phyloP scores from a whole-genome alignment of 2,113 vertebrate genomes.

The Apteryx mantelli region DNA sequence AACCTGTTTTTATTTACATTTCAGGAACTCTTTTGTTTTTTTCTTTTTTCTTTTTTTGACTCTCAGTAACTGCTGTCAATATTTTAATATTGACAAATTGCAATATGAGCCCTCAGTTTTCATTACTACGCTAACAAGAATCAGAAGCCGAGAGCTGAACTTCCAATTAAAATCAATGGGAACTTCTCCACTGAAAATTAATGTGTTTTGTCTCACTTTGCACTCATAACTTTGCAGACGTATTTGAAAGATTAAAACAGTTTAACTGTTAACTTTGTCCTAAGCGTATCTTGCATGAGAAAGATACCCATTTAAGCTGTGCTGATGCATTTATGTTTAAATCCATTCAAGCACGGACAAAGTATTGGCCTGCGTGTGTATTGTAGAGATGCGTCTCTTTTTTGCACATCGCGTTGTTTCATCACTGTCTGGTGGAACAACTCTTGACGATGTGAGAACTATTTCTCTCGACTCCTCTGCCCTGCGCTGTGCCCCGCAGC shows the following conservation, averaged over 20 bases:
- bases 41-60: neutral
- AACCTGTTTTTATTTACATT: neutral
- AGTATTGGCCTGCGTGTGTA: accelerated
- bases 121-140: neutral
- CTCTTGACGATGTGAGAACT: neutral
- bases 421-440: neutral
- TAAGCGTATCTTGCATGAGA: accelerated
- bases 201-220: neutral
- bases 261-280: neutral
- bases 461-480: neutral
- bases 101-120: neutral
- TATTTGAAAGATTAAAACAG: neutral
- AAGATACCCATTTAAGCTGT: neutral
- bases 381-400: accelerated
- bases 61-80: accelerated
- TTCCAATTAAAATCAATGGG: neutral
- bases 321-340: accelerated
- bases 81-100: neutral
- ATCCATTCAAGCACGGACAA: accelerated
- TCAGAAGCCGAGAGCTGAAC: neutral
- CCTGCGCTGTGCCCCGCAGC: neutral
- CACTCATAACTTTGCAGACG: neutral
- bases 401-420: neutral
- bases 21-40: neutral
- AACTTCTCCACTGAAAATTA: neutral